Evolutionary conservation across 2,113 vertebrate species (phyloP), one percentile per base, ranked within the genome.

Genomic region (Amazona vittata): DNA sequence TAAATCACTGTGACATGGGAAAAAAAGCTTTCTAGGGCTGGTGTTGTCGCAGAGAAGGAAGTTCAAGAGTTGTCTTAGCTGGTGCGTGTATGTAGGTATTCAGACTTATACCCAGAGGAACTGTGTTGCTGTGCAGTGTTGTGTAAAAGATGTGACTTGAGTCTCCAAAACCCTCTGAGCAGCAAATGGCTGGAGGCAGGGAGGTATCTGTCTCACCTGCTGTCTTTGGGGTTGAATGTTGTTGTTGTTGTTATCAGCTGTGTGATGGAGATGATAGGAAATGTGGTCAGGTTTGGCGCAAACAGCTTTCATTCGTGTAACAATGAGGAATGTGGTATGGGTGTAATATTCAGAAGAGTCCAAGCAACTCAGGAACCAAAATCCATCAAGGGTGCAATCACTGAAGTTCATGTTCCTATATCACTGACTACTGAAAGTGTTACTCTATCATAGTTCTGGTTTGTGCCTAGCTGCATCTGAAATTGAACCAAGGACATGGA

Each of bases 61-160:
- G 35, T 53, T 87, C 28, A 5, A 3, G 4, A 33, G 33, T 16
- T 74, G 35, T 44, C 19, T 33, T 29, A 19, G 44, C 37, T 10
- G 6, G 11, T 20, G 24, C 1, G 0, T 25, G 14, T 41, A 15
- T 0, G 1, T 13, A 6, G 55, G 63, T 50, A 14, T 44, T 86
- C 65, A 5, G 5, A 7, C 16, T 70, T 0, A 0, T 73, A 6
- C 19, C 21, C 33, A 5, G 35, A 49, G 73, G 64, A 86, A 39
- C 39, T 60, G 73, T 12, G 10, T 25, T 84, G 46, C 47, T 69
- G 86, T 91, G 86, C 29, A 24, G 17, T 31, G 13, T 6, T 22
- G 7, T 37, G 2, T 25, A 3, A 13, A 64, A 89, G 39, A 71
- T 12, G 5, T 55, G 83, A 70, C 33, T 89, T 71, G 35, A 0